Percentiles rank a stretch among this genome's conserved stretches.
Evolutionary conservation across 2,888 invertebrate genomes (phyloP).

Genomic region (Yponomeuta evonymella): DNA sequence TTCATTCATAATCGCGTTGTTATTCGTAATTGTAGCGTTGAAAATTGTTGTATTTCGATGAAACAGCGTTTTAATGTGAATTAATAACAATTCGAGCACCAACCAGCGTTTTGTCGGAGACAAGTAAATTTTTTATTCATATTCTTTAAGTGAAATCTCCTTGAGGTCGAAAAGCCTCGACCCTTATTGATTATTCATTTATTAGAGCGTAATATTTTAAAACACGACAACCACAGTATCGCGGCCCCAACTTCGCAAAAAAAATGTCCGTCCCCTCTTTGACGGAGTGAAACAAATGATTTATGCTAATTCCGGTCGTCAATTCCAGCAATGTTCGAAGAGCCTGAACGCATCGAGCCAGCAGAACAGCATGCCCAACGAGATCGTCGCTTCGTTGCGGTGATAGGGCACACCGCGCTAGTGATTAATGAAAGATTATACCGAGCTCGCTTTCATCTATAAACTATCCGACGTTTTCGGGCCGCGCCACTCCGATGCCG

Average conservation of each 20-base stretch:
- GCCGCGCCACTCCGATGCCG: not conserved
- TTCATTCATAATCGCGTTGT: slow-evolving; percentile 2
- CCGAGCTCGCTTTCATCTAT: slow-evolving; percentile 44
- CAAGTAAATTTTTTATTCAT: not conserved
- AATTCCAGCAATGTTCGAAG: slow-evolving; percentile 72
- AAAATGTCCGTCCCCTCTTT: not conserved
- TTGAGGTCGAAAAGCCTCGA: not conserved
- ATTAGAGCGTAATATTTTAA: not conserved
- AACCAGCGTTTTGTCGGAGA: too few species aligned
- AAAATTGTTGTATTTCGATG: not conserved
- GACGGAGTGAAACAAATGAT: slow-evolving; percentile 14
- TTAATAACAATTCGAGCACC: not conserved
- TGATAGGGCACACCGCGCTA: slow-evolving; percentile 62
- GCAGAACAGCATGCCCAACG: slow-evolving; percentile 72
- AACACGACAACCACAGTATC: not conserved
- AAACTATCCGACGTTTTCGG: slow-evolving; percentile 59
- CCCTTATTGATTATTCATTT: slow-evolving; percentile 3
- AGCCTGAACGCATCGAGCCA: slow-evolving; percentile 68
- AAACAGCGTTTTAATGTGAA: not conserved
- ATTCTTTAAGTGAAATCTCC: not conserved
- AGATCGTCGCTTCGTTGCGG: slow-evolving; percentile 71
- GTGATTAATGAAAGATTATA: slow-evolving; percentile 65
- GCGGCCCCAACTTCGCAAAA: not conserved
- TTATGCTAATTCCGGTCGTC: slow-evolving; percentile 14
- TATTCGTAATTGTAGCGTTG: not conserved